These are phyloP conservation scores for Ectropis crepuscularia DNA, from an alignment of 2,888 invertebrate species.

Conservation along the genomic window DNA sequence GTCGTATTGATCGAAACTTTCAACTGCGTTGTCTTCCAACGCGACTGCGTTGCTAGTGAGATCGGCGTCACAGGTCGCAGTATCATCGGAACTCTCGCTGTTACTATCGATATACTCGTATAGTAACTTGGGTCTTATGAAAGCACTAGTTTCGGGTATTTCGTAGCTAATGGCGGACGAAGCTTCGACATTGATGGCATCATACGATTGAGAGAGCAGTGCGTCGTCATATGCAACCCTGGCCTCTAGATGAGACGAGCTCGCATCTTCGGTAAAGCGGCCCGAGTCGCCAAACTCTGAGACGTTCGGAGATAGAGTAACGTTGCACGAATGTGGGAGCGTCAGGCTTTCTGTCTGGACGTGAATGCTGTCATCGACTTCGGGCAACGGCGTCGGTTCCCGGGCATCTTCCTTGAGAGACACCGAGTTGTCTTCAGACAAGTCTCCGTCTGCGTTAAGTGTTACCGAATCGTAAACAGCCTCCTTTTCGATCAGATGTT, in stretches of 20 bases:
- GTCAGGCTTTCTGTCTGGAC: slow-evolving; percentile 56
- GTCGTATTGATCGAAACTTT: slow-evolving; percentile 78
- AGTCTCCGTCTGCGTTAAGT: slow-evolving; percentile 71
- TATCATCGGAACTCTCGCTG: slow-evolving; percentile 71
- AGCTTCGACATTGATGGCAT: slow-evolving; percentile 63
- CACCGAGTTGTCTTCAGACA: slow-evolving; percentile 71
- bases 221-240: slow-evolving; percentile 69
- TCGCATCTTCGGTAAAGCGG: slow-evolving; percentile 74
- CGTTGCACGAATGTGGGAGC: slow-evolving; percentile 55
- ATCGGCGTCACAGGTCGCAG: slow-evolving; percentile 68
- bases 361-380: slow-evolving; percentile 53
- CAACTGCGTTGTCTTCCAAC: slow-evolving; percentile 61
- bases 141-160: slow-evolving; percentile 47
- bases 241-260: slow-evolving; percentile 66
- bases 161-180: slow-evolving; percentile 49
- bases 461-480: slow-evolving; percentile 67
- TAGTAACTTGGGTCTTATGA: slow-evolving; percentile 43
- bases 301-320: slow-evolving; percentile 62
- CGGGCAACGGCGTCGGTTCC: slow-evolving; percentile 46
- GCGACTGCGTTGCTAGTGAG: slow-evolving; percentile 27
- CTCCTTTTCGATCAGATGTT: slow-evolving; percentile 62
- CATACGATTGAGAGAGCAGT: slow-evolving; percentile 71
- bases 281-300: slow-evolving; percentile 76
- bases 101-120: slow-evolving; percentile 74
- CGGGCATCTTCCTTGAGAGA: slow-evolving; percentile 58